phyloP scores from a whole-genome alignment of 2,888 invertebrate genomes.

The Hybos culiciformis region DNA sequence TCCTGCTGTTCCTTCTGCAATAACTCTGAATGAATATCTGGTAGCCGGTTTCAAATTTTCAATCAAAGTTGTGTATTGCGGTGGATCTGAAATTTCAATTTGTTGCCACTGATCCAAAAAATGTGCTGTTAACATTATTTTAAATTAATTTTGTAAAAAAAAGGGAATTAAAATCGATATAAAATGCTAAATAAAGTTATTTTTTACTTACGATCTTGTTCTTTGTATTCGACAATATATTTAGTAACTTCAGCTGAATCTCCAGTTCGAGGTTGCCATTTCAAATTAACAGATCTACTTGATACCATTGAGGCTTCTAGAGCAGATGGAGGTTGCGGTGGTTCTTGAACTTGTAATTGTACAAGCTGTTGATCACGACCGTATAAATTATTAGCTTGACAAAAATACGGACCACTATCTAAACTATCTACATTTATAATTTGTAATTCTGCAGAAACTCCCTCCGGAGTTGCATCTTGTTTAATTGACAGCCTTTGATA shows the following conservation, averaged over 20 bases:
- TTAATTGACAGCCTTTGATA: constrained; percentile 41
- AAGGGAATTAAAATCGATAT: neutral
- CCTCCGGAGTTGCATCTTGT: constrained; percentile 54
- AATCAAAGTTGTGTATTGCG: constrained; percentile 47
- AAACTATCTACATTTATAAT: constrained; percentile 52
- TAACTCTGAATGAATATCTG: constrained; percentile 52
- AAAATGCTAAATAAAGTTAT: neutral
- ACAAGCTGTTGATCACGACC: constrained; percentile 58
- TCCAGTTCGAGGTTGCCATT: constrained; percentile 56
- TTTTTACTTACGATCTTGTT: constrained; percentile 42
- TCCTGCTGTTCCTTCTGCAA: constrained; percentile 62
- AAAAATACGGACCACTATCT: constrained; percentile 65
- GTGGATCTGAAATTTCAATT: constrained; percentile 49
- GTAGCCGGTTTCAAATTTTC: constrained; percentile 59
- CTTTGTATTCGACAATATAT: constrained; percentile 54
- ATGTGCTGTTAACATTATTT: constrained; percentile 17
- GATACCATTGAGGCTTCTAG: constrained; percentile 54
- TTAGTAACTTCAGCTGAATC: constrained; percentile 58
- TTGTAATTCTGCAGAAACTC: constrained; percentile 55
- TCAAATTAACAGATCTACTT: constrained; percentile 58
- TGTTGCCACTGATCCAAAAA: constrained; percentile 47
- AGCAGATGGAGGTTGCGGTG: constrained; percentile 54
- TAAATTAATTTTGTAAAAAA: neutral
- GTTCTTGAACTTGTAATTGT: constrained; percentile 60
- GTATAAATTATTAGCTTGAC: constrained; percentile 61